These are phyloP conservation scores for Lerema accius DNA, from an alignment of 1,140 invertebrate species.

Conservation along the genomic window DNA sequence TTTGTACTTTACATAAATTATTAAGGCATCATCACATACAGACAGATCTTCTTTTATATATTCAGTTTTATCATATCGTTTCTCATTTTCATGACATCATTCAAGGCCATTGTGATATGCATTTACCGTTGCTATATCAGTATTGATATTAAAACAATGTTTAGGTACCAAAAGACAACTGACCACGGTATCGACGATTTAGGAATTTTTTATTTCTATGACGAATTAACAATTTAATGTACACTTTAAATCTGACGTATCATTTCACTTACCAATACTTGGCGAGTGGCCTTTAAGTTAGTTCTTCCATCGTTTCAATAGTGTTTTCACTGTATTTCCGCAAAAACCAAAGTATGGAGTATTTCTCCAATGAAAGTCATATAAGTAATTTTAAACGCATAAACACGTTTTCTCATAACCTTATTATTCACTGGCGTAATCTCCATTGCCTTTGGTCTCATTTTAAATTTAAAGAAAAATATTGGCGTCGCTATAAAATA, in stretches of 20 bases:
- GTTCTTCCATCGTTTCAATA: conserved; percentile 1
- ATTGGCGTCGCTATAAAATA: too few species aligned
- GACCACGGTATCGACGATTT: not conserved
- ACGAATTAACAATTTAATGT: not conserved
- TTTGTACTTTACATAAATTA: conserved; percentile 69
- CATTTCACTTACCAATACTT: not conserved
- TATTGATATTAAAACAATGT: conserved; percentile 8
- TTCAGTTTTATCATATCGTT: conserved; percentile 10
- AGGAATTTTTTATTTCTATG: conserved; percentile 1
- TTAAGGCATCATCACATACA: conserved; percentile 15
- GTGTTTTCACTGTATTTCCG: conserved; percentile 20
- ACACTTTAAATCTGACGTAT: not conserved
- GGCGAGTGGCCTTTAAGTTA: not conserved
- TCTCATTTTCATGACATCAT: conserved; percentile 36
- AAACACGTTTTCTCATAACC: not conserved
- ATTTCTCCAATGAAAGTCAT: conserved; percentile 44
- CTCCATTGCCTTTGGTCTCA: too few species aligned
- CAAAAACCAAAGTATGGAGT: conserved; percentile 45
- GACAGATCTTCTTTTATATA: not conserved
- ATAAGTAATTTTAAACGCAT: conserved; percentile 19
- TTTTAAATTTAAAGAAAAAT: too few species aligned
- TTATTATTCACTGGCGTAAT: not conserved
- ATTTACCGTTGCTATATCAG: conserved; percentile 50
- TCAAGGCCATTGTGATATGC: conserved; percentile 55
- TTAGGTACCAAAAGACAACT: conserved; percentile 33